Evolutionary conservation across 2,113 vertebrate genomes (phyloP), one percentile per base, ranked within the genome.

Genomic region (Mesitornis unicolor): DNA sequence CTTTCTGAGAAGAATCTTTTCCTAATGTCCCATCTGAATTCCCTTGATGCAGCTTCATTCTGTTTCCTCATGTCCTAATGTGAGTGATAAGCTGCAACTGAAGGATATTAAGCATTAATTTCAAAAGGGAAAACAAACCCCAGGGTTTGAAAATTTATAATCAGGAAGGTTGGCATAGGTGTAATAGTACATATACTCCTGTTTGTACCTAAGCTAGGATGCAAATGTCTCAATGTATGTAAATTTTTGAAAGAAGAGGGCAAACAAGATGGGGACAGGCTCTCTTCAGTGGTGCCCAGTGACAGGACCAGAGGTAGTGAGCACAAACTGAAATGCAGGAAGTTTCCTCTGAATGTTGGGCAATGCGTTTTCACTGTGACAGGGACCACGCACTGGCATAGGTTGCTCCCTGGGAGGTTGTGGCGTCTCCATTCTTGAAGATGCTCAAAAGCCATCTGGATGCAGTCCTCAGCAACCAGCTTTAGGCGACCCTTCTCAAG

Each of bases 401-500:
- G 19, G 12, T 60, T 88, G 21, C 19, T n/a, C n/a, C 33, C 28
- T 42, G 20, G 17, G 35, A 16, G 19, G 22, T 75, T 54, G 33
- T 13, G 7, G 14, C 42, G 18, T 69, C 4, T 9, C 21, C 19
- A 0, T 36, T 2, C 11, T 40, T 40, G 50, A 43, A 68, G 40
- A 16, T 73, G n/a, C 35, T 60, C 48, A 60, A 4, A 56, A 84
- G 47, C 47, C 8, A 10, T n/a, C 51, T 74, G 42, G 40, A 43
- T 71, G 21, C n/a, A 14, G 13, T 35, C 29, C 31, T 50, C 7
- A 3, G 65, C 31, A 74, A 25, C 28, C 0, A 0, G 4, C 50
- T 73, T 42, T 83, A 47, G 59, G 31, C 0, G 0, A 4, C 12
- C 18, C 5, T 78, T 81, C 48, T 73, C 59, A 25, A 68, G 33